These are phyloP conservation scores for Cloeon dipterum DNA, from an alignment of 2,888 invertebrate genomes.

Conservation along the genomic window DNA sequence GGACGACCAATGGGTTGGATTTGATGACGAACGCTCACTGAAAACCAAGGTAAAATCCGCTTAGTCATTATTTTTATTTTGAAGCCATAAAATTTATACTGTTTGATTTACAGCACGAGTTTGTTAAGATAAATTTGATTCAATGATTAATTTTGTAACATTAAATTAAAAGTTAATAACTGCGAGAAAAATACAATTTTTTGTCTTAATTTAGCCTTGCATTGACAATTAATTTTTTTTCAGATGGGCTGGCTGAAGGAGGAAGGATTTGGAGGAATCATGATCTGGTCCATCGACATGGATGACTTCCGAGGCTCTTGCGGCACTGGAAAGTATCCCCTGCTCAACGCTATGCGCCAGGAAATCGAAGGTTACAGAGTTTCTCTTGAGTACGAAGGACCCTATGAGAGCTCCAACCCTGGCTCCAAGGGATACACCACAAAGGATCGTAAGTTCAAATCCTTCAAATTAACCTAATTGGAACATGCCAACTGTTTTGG, in stretches of 20 bases:
- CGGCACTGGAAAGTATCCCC: conserved; percentile 73
- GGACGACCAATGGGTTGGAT: conserved; percentile 83
- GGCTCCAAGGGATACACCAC: conserved; percentile 57
- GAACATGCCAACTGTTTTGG: too few relatives aligned
- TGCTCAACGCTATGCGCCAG: conserved; percentile 67
- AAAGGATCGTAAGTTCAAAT: conserved; percentile 67
- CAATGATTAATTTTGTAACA: background rate
- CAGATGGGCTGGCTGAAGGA: conserved; percentile 86
- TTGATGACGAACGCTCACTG: conserved; percentile 77
- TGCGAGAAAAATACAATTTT: too few relatives aligned
- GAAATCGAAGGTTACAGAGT: conserved; percentile 67
- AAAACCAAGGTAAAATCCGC: conserved; percentile 69
- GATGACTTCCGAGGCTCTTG: conserved; percentile 85
- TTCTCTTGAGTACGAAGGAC: conserved; percentile 60
- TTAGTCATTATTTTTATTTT: background rate
- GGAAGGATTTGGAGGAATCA: conserved; percentile 84
- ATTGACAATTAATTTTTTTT: conserved; percentile 5
- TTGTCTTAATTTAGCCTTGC: too few relatives aligned
- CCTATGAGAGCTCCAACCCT: conserved; percentile 48
- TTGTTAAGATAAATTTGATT: too few relatives aligned
- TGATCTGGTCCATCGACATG: conserved; percentile 94
- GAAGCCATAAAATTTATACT: too few relatives aligned
- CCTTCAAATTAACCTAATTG: too few relatives aligned
- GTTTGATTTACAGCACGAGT: background rate
- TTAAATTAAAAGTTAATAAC: background rate